Evolutionary conservation across 2,888 invertebrate genomes (phyloP).

Genomic region (Tenthredo distinguenda): DNA sequence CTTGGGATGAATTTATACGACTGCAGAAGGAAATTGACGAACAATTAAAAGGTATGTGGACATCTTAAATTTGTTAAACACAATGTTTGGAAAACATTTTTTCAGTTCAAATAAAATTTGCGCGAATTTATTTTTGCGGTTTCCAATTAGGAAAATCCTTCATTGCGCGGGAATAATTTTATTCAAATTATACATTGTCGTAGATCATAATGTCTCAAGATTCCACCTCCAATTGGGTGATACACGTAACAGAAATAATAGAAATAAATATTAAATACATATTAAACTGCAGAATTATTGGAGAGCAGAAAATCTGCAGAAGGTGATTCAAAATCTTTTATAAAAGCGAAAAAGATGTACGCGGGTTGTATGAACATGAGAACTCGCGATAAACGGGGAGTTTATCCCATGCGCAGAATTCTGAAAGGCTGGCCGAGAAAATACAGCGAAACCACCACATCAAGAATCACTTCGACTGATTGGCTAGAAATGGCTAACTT

Average conservation of each 20-base stretch:
- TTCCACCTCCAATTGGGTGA: not conserved
- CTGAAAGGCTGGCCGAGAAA: slow-evolving; percentile 19
- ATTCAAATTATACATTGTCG: not conserved
- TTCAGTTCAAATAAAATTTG: not conserved
- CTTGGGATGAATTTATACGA: slow-evolving; percentile 26
- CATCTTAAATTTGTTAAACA: not conserved
- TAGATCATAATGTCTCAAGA: not conserved
- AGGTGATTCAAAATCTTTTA: slow-evolving; percentile 31
- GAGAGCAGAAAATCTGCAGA: not conserved
- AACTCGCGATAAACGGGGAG: not conserved
- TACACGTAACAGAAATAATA: not conserved
- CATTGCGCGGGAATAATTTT: not conserved
- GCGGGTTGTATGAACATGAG: slow-evolving; percentile 22
- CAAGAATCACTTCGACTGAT: slow-evolving; percentile 22
- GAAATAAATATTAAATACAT: not conserved
- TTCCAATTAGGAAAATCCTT: not conserved
- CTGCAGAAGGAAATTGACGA: slow-evolving; percentile 31
- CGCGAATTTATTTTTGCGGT: not conserved
- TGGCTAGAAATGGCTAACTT: slow-evolving; percentile 35
- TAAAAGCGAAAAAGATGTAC: slow-evolving; percentile 36
- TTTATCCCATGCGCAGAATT: not conserved
- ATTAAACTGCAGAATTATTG: slow-evolving; percentile 7
- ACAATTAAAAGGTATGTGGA: slow-evolving; percentile 33
- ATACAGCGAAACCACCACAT: not conserved
- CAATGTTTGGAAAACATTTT: not conserved